Evolutionary conservation across 2,113 vertebrate species (phyloP).

Genomic region (Xiphophorus couchianus): DNA sequence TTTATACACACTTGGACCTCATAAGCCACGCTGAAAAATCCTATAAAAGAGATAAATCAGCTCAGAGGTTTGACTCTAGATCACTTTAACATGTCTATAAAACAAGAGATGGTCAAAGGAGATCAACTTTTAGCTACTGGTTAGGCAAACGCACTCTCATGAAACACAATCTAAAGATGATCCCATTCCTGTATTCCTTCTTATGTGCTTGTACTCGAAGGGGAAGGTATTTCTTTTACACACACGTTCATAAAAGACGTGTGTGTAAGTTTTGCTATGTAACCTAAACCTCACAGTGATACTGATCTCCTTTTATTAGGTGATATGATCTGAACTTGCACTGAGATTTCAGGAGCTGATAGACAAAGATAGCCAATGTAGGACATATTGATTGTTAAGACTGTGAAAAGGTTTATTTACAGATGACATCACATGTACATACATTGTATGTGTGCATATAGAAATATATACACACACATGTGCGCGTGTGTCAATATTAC

Average conservation of each 20-base stretch:
- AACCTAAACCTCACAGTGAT: conserved; percentile 23
- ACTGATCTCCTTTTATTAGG: conserved; percentile 21
- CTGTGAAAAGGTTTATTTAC: conserved; percentile 74
- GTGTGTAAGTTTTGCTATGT: neutral
- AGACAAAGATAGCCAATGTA: conserved; percentile 27
- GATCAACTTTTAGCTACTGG: conserved; percentile 22
- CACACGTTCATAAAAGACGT: no score
- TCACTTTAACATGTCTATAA: conserved; percentile 7
- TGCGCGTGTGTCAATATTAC: conserved; percentile 13
- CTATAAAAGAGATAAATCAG: neutral
- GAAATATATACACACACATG: conserved; percentile 19
- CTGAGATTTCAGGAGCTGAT: conserved; percentile 19
- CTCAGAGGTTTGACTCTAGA: neutral
- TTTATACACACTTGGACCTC: neutral
- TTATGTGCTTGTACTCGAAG: conserved; percentile 22
- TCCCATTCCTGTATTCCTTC: conserved; percentile 29
- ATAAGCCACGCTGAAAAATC: neutral
- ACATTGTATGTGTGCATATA: conserved; percentile 15
- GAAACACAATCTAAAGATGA: conserved; percentile 45
- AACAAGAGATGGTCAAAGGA: conserved; percentile 5
- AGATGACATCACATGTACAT: conserved; percentile 36
- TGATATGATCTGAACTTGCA: conserved; percentile 35
- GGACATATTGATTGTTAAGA: conserved; percentile 19
- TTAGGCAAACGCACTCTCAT: neutral
- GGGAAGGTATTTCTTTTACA: conserved; percentile 16